Evolutionary conservation across 2,113 vertebrate genomes (phyloP).

Genomic region (Sarotherodon lohbergeri): DNA sequence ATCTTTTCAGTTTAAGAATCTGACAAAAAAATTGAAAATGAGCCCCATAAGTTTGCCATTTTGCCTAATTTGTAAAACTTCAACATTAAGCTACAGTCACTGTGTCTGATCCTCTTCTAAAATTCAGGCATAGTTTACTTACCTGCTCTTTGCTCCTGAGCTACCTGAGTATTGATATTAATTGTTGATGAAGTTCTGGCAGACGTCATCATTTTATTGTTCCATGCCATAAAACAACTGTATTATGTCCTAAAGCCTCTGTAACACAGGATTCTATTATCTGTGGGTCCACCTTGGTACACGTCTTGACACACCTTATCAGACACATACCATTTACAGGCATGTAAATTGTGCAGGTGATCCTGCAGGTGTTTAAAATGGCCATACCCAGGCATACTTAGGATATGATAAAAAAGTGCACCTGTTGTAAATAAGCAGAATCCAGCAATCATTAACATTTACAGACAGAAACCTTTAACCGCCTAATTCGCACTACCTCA

Average conservation of each 20-base stretch:
- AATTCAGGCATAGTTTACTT: not conserved
- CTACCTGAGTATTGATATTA: not conserved
- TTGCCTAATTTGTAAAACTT: not conserved
- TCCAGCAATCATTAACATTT: not conserved
- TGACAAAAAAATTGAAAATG: not conserved
- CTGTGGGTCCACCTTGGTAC: too few relatives aligned
- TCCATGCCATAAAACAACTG: not conserved
- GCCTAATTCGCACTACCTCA: not conserved
- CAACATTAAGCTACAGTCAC: not conserved
- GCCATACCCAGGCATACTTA: not conserved
- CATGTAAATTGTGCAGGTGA: rapidly evolving
- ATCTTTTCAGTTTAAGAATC: not conserved
- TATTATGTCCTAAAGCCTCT: too few relatives aligned
- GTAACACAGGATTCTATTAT: too few relatives aligned
- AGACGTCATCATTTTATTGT: not conserved
- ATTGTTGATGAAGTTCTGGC: not conserved
- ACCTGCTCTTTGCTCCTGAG: rapidly evolving
- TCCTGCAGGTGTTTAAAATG: not conserved
- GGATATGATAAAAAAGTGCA: not conserved
- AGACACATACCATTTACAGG: not conserved
- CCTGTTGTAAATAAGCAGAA: rapidly evolving
- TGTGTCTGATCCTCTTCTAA: not conserved
- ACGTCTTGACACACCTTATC: too few relatives aligned
- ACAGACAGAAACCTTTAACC: not conserved
- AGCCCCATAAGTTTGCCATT: not conserved